These are phyloP conservation scores for Iguana delicatissima DNA, from an alignment of 2,797 vertebrate species.

Conservation along the genomic window DNA sequence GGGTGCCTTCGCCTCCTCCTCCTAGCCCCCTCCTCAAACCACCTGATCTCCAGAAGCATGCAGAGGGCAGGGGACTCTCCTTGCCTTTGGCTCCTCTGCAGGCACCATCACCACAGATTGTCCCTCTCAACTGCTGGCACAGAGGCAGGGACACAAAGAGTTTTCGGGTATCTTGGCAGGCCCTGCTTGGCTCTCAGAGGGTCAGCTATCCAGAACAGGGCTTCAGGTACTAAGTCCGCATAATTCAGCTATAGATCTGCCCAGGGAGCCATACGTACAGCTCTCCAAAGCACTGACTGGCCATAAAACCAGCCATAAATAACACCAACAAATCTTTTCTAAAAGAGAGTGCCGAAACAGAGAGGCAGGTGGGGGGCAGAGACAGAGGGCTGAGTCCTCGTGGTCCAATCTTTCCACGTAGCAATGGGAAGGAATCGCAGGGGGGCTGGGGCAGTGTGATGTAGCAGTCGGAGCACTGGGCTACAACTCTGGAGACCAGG, in stretches of 20 bases:
- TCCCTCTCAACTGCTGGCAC: background rate
- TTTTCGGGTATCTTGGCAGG: background rate
- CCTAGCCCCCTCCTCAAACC: too few species aligned
- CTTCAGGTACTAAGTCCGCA: background rate
- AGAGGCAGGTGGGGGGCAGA: background rate
- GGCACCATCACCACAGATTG: too few species aligned
- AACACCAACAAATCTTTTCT: background rate
- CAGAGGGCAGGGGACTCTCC: background rate
- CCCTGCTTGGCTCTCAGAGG: conserved; percentile 18
- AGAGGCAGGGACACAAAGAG: background rate
- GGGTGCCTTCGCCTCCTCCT: background rate
- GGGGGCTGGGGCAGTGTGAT: too few species aligned
- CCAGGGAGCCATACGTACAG: conserved; percentile 23
- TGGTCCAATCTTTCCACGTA: background rate
- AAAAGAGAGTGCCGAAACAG: background rate
- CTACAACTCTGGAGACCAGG: too few species aligned
- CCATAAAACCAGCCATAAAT: conserved; percentile 42
- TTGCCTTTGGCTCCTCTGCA: too few species aligned
- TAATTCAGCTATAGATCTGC: conserved; percentile 42
- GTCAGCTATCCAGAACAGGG: conserved; percentile 27
- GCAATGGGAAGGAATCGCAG: too few species aligned
- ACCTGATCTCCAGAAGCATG: too few species aligned
- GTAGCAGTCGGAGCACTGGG: too few species aligned
- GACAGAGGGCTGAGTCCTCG: too few species aligned
- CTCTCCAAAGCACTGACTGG: conserved; percentile 16